Evolutionary conservation across 1,140 invertebrate genomes (phyloP), one percentile per base, ranked within the genome.

Genomic region (Procambarus clarkii): DNA sequence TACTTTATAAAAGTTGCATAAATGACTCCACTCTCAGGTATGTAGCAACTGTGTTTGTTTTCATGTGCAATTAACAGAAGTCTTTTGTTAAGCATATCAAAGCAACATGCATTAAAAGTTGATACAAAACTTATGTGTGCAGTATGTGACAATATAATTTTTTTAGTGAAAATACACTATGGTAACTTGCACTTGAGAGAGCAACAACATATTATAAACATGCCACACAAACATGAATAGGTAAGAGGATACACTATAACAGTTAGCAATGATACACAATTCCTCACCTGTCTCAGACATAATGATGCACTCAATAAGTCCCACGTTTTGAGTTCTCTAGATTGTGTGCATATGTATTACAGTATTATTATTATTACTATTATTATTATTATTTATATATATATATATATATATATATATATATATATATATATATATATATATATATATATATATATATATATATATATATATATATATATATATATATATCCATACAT

Each of bases 181-280:
- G 69, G 69, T 71, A 74, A 34, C 69, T 74, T 74, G 24, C 24
- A 74, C 15, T 74, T 74, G 7, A 74, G 4, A 44, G 21, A 0
- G 24, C 24, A 34, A 4, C 24, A 34, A 74, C 69, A 74, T 24
- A 5, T 74, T 74, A 74, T 74, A 74, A 34, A 81, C 78, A 79
- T 45, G 21, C 48, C 18, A 81, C 5, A 81, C 48, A 81, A 7
- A 54, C 24, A 24, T 45, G 11, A 58, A 54, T 54, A 81, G 9
- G n/a, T 11, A 54, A 81, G 11, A 4, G n/a, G 44, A 50, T 58
- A 21, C 54, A 58, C 58, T 54, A 34, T 54, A 8, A 58, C 79
- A 54, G 54, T 81, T 81, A 81, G 79, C 58, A 81, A 54, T n/a
- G 18, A 24, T 48, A 58, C 79, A 58, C 54, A 81, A 34, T 81